Percentiles rank a stretch among this genome's conserved stretches.
phyloP scores from a whole-genome alignment of 2,113 vertebrate genomes.

The Chrysemys picta region DNA sequence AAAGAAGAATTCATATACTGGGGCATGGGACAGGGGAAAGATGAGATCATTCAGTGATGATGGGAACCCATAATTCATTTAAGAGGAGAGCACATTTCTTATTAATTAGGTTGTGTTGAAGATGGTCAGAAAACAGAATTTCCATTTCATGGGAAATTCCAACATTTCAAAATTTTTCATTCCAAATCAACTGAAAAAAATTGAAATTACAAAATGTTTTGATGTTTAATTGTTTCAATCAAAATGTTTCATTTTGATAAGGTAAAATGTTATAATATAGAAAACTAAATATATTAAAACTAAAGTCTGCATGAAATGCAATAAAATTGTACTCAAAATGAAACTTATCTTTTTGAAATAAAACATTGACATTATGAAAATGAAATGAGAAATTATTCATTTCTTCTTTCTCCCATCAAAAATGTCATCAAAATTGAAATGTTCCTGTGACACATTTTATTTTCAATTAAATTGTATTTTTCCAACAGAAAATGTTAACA shows the following conservation, averaged over 20 bases:
- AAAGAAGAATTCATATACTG: neutral
- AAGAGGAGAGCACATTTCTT: slow-evolving; percentile 5
- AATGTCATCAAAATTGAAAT: neutral
- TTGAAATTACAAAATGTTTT: slow-evolving; percentile 39
- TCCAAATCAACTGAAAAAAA: slow-evolving; percentile 61
- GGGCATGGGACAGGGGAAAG: neutral
- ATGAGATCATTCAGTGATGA: neutral
- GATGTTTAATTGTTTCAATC: neutral
- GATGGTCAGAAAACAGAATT: slow-evolving; percentile 58
- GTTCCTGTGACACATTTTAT: neutral
- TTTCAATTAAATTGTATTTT: neutral
- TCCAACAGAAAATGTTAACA: neutral
- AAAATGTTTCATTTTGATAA: slow-evolving; percentile 1
- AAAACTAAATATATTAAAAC: slow-evolving; percentile 21
- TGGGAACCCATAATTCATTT: neutral
- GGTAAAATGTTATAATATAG: slow-evolving; percentile 20
- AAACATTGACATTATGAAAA: neutral
- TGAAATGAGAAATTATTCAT: neutral
- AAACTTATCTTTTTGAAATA: neutral
- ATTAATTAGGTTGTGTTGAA: slow-evolving; percentile 47
- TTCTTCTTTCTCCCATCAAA: neutral
- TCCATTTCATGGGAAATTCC: slow-evolving; percentile 21
- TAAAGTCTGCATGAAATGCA: neutral
- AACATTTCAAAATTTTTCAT: slow-evolving; percentile 44
- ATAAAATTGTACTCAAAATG: neutral